A percentile compares a stretch with the other conserved stretches of the same genome.
Conservation (phyloP, 2,113 vertebrate species). For the Phylloscopus trochiloides region DNA sequence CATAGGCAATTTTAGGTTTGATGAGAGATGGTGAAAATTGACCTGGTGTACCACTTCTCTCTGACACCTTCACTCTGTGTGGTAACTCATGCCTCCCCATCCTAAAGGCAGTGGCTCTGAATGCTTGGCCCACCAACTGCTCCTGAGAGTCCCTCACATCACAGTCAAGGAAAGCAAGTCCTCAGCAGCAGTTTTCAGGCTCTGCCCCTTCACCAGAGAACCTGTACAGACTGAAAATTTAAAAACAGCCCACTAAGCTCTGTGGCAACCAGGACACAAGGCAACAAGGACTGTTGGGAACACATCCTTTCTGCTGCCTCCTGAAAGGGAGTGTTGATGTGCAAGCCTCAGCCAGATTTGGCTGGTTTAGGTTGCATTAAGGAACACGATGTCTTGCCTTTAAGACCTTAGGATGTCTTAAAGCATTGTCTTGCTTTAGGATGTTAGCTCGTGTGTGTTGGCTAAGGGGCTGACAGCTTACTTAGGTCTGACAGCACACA, state of each 20-base stretch:
- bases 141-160: neutral
- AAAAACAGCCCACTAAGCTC: neutral
- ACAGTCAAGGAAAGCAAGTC: neutral
- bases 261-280: neutral
- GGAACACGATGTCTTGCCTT: neutral
- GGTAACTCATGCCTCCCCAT: fast-evolving
- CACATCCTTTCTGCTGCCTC: neutral
- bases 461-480: neutral
- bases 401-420: neutral
- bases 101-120: neutral
- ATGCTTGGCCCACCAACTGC: neutral
- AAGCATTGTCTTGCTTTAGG: neutral
- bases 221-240: neutral
- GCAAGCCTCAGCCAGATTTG: neutral
- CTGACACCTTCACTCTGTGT: neutral
- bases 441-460: neutral
- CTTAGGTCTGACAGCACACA: neutral
- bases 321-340: neutral
- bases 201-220: neutral
- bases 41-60: neutral
- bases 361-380: neutral
- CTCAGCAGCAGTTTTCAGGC: neutral
- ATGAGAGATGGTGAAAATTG: neutral
- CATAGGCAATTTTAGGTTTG: neutral
- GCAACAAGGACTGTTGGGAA: neutral